Conservation (phyloP, 2,888 invertebrate genomes). For the Pycnomerus fuliginosus region DNA sequence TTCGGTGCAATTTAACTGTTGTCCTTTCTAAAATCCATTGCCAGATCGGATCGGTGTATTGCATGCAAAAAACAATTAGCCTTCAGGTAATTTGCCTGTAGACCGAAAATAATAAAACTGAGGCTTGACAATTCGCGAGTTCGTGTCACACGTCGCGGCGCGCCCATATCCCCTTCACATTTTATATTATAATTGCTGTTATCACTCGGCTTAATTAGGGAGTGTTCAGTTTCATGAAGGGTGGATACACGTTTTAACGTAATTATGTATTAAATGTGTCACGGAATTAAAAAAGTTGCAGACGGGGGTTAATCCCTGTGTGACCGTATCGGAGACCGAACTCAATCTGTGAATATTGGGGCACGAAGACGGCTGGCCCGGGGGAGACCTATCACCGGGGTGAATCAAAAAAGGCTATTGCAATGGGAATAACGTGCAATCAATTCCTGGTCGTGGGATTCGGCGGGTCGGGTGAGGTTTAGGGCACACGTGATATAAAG, state of each 20-base stretch:
- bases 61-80: no score
- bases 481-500: no score
- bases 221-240: conserved; percentile 37
- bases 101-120: no score
- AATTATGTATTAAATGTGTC: conserved; percentile 25
- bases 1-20: no score
- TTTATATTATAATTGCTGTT: conserved; percentile 48
- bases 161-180: conserved; percentile 41
- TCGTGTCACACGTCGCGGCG: no score
- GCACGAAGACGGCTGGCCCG: conserved; percentile 27
- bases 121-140: no score
- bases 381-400: conserved; percentile 29
- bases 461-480: no score
- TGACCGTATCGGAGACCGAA: conserved; percentile 4
- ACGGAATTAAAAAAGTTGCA: conserved; percentile 1
- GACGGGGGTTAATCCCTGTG: conserved; percentile 10
- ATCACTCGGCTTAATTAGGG: conserved; percentile 46
- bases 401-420: conserved; percentile 31
- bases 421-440: conserved; percentile 27
- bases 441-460: no score
- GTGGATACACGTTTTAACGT: conserved; percentile 23
- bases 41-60: no score
- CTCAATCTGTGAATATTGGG: conserved; percentile 17
- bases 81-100: no score
- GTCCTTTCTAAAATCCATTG: no score